Evolutionary conservation across 2,113 vertebrate genomes (phyloP).

Genomic region (Anser brachyrhynchus): DNA sequence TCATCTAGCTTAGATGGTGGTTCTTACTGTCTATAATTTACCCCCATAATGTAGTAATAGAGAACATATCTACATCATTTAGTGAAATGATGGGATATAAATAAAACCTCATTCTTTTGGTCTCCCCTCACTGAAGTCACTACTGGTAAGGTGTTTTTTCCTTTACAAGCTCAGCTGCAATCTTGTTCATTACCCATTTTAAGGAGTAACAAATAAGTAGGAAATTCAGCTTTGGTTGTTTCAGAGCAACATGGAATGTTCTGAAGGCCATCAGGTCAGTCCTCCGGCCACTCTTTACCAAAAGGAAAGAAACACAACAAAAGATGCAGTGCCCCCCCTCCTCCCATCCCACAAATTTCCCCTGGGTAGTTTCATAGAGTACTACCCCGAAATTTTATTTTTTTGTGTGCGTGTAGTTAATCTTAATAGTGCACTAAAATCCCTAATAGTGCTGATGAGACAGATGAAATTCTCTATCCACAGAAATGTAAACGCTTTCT

Average conservation of each 20-base stretch:
- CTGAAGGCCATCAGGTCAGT: neutral
- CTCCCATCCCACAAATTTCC: neutral
- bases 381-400: neutral
- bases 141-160: neutral
- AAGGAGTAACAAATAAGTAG: neutral
- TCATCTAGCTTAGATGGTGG: neutral
- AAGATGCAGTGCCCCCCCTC: neutral
- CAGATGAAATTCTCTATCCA: slow-evolving; percentile 5
- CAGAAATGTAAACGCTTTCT: slow-evolving; percentile 38
- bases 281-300: neutral
- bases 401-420: neutral
- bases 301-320: neutral
- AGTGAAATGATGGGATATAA: neutral
- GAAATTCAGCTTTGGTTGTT: neutral
- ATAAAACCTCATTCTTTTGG: neutral
- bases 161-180: neutral
- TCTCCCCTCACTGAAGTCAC: neutral
- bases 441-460: neutral
- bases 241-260: neutral
- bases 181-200: neutral
- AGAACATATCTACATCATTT: neutral
- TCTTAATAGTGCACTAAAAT: neutral
- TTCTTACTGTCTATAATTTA: neutral
- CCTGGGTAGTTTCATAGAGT: neutral
- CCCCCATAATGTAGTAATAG: neutral